phyloP scores from a whole-genome alignment of 2,113 vertebrate species.

The Puntigrus tetrazona region DNA sequence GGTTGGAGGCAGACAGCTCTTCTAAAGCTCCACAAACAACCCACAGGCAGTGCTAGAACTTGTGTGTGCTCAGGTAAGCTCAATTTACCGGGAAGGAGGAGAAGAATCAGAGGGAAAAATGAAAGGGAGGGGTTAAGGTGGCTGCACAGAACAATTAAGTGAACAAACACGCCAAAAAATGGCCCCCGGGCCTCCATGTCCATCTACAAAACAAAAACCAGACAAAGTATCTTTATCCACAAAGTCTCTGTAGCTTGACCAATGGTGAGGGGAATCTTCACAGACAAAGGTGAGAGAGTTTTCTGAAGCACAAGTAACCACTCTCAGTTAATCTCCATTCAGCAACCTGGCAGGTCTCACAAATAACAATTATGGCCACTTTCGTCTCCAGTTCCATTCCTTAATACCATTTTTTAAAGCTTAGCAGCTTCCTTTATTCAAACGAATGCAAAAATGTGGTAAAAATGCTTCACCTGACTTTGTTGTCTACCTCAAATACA shows the following conservation, averaged over 20 bases:
- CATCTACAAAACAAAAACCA: constrained; percentile 10
- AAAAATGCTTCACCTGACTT: neutral
- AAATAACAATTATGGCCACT: constrained; percentile 57
- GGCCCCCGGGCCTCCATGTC: neutral
- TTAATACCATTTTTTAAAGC: constrained; percentile 28
- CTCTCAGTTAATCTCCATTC: constrained; percentile 53
- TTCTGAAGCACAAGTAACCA: constrained; percentile 27
- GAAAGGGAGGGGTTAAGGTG: constrained; percentile 40
- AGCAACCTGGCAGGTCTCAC: constrained; percentile 55
- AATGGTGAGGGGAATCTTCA: neutral
- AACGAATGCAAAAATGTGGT: neutral
- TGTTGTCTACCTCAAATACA: neutral
- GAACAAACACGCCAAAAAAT: constrained; percentile 56
- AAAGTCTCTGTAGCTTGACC: constrained; percentile 12
- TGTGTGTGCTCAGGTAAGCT: constrained; percentile 54
- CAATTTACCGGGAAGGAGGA: constrained; percentile 16
- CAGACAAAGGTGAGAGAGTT: constrained; percentile 1
- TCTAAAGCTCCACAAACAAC: constrained; percentile 67
- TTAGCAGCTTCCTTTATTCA: constrained; percentile 20
- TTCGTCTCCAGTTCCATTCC: constrained; percentile 44
- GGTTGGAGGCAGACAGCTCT: constrained; percentile 61
- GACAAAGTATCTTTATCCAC: neutral
- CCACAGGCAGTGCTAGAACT: constrained; percentile 41
- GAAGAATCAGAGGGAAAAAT: constrained; percentile 15
- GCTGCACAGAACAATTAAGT: constrained; percentile 60